Evolutionary conservation across 2,888 invertebrate species (phyloP).

Genomic region (Cataglyphis cursor): DNA sequence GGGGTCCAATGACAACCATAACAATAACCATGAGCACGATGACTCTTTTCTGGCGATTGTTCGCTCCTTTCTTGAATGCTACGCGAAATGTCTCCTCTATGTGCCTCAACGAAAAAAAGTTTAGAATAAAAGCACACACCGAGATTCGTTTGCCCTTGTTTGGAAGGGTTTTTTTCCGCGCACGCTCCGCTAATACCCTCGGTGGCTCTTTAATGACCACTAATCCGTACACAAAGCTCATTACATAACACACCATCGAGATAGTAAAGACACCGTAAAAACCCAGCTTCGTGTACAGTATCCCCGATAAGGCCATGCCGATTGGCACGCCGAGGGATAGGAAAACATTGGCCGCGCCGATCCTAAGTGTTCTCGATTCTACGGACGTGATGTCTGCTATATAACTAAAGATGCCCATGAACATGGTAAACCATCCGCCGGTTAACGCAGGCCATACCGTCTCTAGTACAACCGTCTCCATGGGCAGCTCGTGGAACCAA

Average conservation of each 20-base stretch:
- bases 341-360: slow-evolving; percentile 96
- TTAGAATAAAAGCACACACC: slow-evolving; percentile 88
- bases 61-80: slow-evolving; percentile 93
- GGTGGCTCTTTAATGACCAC: slow-evolving; percentile 91
- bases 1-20: slow-evolving; percentile 94
- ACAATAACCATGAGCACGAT: slow-evolving; percentile 93
- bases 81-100: slow-evolving; percentile 93
- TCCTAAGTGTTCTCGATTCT: slow-evolving; percentile 93
- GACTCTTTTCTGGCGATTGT: slow-evolving; percentile 92
- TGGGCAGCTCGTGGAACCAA: slow-evolving; percentile 92
- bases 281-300: slow-evolving; percentile 92
- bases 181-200: slow-evolving; percentile 27
- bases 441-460: slow-evolving; percentile 94
- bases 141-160: slow-evolving; percentile 78
- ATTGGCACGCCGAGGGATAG: slow-evolving; percentile 95
- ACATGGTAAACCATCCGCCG: slow-evolving; percentile 96
- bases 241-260: slow-evolving; percentile 91
- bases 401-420: slow-evolving; percentile 96
- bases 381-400: slow-evolving; percentile 95
- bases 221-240: slow-evolving; percentile 92
- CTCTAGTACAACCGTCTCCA: slow-evolving; percentile 93
- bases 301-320: slow-evolving; percentile 95
- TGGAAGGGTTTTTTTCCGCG: slow-evolving; percentile 76
- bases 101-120: slow-evolving; percentile 93
- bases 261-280: slow-evolving; percentile 94